Evolutionary conservation across 2,113 vertebrate genomes (phyloP), one percentile per base, ranked within the genome.

Genomic region (Erinaceus europaeus): DNA sequence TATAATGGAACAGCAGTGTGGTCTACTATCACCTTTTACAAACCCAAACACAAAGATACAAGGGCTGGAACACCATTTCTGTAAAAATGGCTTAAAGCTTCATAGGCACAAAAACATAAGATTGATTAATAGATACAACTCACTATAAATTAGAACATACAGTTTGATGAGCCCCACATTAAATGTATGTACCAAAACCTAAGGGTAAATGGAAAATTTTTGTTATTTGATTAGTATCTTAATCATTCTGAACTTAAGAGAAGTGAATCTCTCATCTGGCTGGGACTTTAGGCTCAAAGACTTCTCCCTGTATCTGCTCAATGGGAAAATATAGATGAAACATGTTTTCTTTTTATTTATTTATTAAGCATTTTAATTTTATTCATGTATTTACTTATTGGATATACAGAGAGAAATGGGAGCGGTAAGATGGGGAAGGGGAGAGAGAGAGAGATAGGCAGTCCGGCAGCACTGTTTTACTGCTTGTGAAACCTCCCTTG

Each of bases 241-340:
- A 80, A 91, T 67, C 44, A 27, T 61, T 42, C 15, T 59, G 62
- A 52, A 36, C 85, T 82, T 68, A 27, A 92, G 88, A 61, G 40
- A 84, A 83, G 32, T 40, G 21, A 85, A 27, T 75, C n/a, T 90
- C 4, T 75, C 32, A 9, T 75, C 6, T 72, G 67, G 53, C 6
- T 72, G 67, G 53, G 32, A 48, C 71, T 75, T 82, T 18, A 67
- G n/a, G 9, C 34, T 86, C 46, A 21, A 93, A 67, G 13, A 65
- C 9, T 52, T 81, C n/a, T 23, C 64, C 44, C 20, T 92, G 21
- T 50, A 6, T 5, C 2, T 83, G 84, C 80, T 64, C 34, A 52
- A 0, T 65, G 73, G 71, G 15, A 62, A 14, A 25, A 32, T 76
- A 38, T 55, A 75, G 77, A 11, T 84, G 34, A 65, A n/a, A n/a